Base-by-base conservation (phyloP, 2,113 vertebrate genomes). In the Tragelaphus imberbis region DNA sequence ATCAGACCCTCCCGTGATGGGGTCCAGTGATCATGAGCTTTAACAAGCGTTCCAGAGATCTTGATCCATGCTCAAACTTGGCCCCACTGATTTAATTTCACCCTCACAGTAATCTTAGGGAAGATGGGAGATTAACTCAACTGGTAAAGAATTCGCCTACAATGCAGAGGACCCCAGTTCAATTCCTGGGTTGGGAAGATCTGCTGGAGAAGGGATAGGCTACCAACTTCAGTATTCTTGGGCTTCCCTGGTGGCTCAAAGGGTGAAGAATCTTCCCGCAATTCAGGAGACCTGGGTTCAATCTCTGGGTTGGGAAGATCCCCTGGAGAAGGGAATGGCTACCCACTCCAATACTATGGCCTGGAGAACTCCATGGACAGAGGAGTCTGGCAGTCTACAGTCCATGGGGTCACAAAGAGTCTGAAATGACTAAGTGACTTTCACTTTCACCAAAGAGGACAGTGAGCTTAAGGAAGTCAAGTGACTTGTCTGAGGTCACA, bases 261-360 rank as follows among this genome's bases (percentile, higher is more conserved):
- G n/a, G n/a, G n/a, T 71, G 17, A 71, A 71, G 65, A 36, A 71
- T 36, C 65, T 0, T 4, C n/a, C 65, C 1, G 0, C 17, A 36
- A 36, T 71, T 36, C 4, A 21, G 65, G n/a, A 71, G 8, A 71
- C n/a, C n/a, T 36, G n/a, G 17, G n/a, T 71, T 71, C 65, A 23
- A 3, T 71, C 2, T 5, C n/a, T 23, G n/a, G 2, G n/a, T 71
- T 71, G 65, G 63, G 30, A n/a, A 65, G 63, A 65, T 33, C 63
- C 15, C 16, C 1, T 2, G 30, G 30, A 71, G 65, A 71, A 36
- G n/a, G 65, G 33, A 71, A 36, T 2, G 5, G 68, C n/a, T 71
- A 36, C n/a, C n/a, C 68, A 12, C 3, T 65, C 7, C 63, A n/a
- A 8, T 65, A 65, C n/a, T n/a, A 65, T 12, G 68, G 10, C 68